Evolutionary conservation across 2,888 invertebrate genomes (phyloP), one percentile per base, ranked within the genome.

Genomic region (Ectemnius cavifrons): DNA sequence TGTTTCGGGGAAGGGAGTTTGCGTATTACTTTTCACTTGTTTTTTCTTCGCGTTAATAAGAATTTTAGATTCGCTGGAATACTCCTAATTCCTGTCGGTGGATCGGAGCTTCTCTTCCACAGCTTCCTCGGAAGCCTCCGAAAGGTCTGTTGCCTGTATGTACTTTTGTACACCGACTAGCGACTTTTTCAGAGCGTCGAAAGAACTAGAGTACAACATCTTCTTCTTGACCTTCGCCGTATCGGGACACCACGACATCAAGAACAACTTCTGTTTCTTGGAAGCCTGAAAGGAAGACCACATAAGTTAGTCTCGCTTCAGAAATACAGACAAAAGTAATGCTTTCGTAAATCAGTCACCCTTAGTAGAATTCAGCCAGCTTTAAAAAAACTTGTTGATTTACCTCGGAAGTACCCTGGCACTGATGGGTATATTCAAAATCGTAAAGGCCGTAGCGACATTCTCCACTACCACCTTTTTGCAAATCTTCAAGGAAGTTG

Each of bases 201-300:
- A 99, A 87, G 98, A 98, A 94, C 98, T 98, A 92, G 94, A 94
- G 92, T 95, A 95, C 91, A 95, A 92, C 95, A 95, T 95, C 92
- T 95, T 95, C 93, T 95, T 94, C 92, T 94, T 95, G 85, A 96
- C 94, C 93, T 97, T 97, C 88, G 99, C 98, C 92, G 97, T 97
- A 93, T 99, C 99, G 60, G 99, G 99, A 94, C 98, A 98, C 98
- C 98, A 98, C 91, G 97, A 97, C 97, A 99, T 97, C 91, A 98
- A 95, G 94, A 99, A 97, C 87, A 98, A 93, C 92, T 98, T 98
- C 92, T 98, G 98, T 95, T 98, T 98, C 94, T 98, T 98, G 91
- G 97, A 96, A 89, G 97, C 97, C 91, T 92, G 82, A 4, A 84
- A 85, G 65, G 59, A 20, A 37, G 11, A 6, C 37, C 37, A 37